These are phyloP conservation scores for Aleadryas rufinucha DNA, from an alignment of 2,113 vertebrate species.

Conservation along the genomic window DNA sequence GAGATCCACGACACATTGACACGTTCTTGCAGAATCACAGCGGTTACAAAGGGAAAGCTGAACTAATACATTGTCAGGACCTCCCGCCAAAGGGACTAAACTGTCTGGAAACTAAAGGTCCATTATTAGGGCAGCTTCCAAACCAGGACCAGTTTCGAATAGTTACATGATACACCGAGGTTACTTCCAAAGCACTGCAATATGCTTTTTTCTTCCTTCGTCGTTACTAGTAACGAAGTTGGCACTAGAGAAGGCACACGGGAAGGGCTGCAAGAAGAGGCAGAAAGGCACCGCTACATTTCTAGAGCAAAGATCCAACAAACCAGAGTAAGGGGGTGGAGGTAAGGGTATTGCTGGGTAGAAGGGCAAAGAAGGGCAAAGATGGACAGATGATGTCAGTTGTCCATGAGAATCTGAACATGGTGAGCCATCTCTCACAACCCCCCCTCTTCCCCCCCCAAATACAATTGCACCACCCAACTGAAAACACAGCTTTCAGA, in stretches of 20 bases:
- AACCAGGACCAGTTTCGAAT: background rate
- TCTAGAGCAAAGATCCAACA: background rate
- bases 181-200: background rate
- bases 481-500: constrained; percentile 15
- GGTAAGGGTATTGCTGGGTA: background rate
- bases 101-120: constrained; percentile 17
- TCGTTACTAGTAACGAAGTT: background rate
- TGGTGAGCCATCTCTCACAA: background rate
- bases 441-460: background rate
- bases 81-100: constrained; percentile 58
- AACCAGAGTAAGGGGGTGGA: background rate
- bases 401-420: background rate
- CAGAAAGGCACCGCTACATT: background rate
- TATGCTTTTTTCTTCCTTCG: background rate
- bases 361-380: background rate
- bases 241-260: background rate
- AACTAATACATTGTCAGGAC: constrained; percentile 74
- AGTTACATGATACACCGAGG: background rate
- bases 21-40: constrained; percentile 81
- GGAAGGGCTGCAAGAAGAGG: background rate
- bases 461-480: background rate
- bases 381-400: background rate
- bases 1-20: constrained; percentile 91
- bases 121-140: background rate
- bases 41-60: constrained; percentile 75